These are phyloP conservation scores for Perizoma flavofasciatum DNA, from an alignment of 2,888 invertebrate genomes.

Conservation along the genomic window DNA sequence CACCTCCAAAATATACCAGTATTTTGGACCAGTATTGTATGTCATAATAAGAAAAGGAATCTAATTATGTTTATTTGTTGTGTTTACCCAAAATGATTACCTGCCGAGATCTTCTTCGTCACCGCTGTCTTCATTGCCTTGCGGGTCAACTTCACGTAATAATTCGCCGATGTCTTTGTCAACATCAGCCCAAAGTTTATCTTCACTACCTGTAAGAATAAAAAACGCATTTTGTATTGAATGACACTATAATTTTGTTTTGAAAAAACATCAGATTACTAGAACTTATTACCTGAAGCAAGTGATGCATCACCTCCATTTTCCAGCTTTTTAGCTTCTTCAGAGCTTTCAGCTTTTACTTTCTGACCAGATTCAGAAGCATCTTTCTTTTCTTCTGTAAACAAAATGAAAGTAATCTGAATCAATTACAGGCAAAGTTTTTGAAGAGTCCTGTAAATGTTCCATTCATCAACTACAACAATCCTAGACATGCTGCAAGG, in stretches of 20 bases:
- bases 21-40: too few species aligned
- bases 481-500: too few species aligned
- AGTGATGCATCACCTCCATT: slow-evolving; percentile 66
- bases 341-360: slow-evolving; percentile 67
- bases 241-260: too few species aligned
- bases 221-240: neutral
- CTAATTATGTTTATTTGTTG: too few species aligned
- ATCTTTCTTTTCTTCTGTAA: slow-evolving; percentile 69
- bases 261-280: neutral
- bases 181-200: slow-evolving; percentile 91
- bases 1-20: too few species aligned
- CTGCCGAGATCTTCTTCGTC: slow-evolving; percentile 86
- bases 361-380: slow-evolving; percentile 56
- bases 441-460: too few species aligned
- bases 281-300: slow-evolving; percentile 52
- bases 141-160: slow-evolving; percentile 87
- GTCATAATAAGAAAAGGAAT: too few species aligned
- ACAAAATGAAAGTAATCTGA: slow-evolving; percentile 6
- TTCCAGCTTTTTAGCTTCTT: slow-evolving; percentile 71
- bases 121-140: slow-evolving; percentile 88
- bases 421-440: too few species aligned
- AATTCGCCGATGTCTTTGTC: slow-evolving; percentile 92
- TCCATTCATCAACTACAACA: neutral
- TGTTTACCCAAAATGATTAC: slow-evolving; percentile 53
- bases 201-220: slow-evolving; percentile 73